These are phyloP conservation scores for Dermatemys mawii DNA, from an alignment of 2,113 vertebrate species.

Conservation along the genomic window DNA sequence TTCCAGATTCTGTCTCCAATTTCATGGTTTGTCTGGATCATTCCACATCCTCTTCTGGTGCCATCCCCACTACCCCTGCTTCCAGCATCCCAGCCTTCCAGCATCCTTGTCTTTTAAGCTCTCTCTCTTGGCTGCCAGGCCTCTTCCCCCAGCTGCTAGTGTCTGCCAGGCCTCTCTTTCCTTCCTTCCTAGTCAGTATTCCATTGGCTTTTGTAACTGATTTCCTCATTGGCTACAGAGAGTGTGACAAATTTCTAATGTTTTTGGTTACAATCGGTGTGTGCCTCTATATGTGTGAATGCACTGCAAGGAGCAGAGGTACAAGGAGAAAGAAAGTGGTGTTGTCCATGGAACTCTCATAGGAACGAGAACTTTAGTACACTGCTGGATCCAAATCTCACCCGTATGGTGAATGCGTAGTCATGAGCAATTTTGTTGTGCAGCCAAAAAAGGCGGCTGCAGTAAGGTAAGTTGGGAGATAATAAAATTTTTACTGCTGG, in stretches of 20 bases:
- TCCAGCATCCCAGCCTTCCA: neutral
- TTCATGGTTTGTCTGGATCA: neutral
- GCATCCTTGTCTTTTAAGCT: rapidly evolving
- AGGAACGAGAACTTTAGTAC: neutral
- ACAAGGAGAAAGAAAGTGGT: neutral
- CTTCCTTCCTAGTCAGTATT: neutral
- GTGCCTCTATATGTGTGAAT: rapidly evolving
- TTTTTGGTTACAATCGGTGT: neutral
- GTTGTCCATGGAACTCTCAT: constrained; percentile 20
- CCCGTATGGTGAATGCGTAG: constrained; percentile 35
- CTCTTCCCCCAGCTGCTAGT: rapidly evolving
- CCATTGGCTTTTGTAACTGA: rapidly evolving
- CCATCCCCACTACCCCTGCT: neutral
- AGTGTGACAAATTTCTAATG: rapidly evolving
- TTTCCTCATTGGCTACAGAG: neutral
- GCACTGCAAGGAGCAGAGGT: neutral
- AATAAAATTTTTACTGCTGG: constrained; percentile 79
- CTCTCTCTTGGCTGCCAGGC: neutral
- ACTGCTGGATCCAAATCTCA: constrained; percentile 20
- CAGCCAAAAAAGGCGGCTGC: constrained; percentile 64
- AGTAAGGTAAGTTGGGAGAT: constrained; percentile 73
- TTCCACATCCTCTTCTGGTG: neutral
- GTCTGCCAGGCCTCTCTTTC: neutral
- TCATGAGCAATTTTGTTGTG: constrained; percentile 25
- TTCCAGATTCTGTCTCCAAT: neutral